These are phyloP conservation scores for Acheta domesticus DNA, from an alignment of 2,888 invertebrate species.

Conservation along the genomic window DNA sequence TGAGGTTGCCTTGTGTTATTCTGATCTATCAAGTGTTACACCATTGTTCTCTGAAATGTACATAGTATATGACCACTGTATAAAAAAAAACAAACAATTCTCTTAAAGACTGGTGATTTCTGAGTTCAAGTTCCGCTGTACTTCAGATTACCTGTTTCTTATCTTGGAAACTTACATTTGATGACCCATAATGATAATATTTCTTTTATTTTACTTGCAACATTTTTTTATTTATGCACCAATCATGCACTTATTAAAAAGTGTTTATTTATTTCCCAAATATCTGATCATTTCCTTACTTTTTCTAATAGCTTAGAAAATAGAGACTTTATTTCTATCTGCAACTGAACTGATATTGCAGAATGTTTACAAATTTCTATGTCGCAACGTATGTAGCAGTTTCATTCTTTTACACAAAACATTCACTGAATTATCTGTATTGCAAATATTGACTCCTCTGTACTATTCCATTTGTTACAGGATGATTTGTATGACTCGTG, in stretches of 20 bases:
- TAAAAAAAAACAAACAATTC: conserved; percentile 28
- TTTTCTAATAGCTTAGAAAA: too few species aligned
- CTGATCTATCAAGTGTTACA: conserved; percentile 35
- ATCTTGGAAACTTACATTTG: not conserved
- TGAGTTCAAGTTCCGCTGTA: conserved; percentile 30
- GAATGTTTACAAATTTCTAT: too few species aligned
- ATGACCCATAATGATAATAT: too few species aligned
- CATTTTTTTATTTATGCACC: too few species aligned
- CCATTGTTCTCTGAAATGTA: conserved; percentile 35
- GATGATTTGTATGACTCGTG: not conserved
- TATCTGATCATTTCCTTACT: too few species aligned
- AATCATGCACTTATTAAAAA: too few species aligned
- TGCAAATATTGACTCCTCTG: not conserved
- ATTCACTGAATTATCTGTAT: not conserved
- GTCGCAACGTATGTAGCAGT: too few species aligned
- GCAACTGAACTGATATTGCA: too few species aligned
- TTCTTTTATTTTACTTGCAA: too few species aligned
- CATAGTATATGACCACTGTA: conserved; percentile 32
- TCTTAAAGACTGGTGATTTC: conserved; percentile 35
- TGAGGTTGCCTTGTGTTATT: conserved; percentile 37
- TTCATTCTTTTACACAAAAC: too few species aligned
- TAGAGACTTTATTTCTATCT: too few species aligned
- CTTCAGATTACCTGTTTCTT: conserved; percentile 27
- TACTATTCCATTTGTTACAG: conserved; percentile 6
- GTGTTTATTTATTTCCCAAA: too few species aligned